Percentiles rank a stretch among this genome's conserved stretches.
These are phyloP conservation scores for Heterodera filipjevi DNA, from an alignment of 2,888 invertebrate species.

Conservation along the genomic window DNA sequence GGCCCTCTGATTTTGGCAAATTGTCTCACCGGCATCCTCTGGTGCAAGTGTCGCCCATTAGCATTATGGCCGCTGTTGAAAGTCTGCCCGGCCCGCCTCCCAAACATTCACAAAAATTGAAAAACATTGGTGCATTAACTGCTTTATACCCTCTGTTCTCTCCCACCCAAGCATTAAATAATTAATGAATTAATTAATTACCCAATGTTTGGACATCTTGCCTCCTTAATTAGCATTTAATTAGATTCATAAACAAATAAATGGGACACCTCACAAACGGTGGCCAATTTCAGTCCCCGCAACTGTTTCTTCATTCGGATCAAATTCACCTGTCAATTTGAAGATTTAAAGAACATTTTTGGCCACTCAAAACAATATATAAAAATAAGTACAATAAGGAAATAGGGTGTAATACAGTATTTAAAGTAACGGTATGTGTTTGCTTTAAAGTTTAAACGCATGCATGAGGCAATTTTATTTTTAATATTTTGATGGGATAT, in stretches of 20 bases:
- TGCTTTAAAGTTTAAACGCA: too few relatives aligned
- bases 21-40: constrained; percentile 76
- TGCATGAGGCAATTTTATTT: too few relatives aligned
- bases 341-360: not conserved
- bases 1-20: not conserved
- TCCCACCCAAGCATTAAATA: too few relatives aligned
- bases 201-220: constrained; percentile 68
- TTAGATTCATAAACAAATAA: constrained; percentile 34
- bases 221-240: constrained; percentile 25
- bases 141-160: not conserved
- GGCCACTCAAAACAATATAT: too few relatives aligned
- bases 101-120: constrained; percentile 77
- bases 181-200: constrained; percentile 65
- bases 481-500: too few relatives aligned
- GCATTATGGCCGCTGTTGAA: constrained; percentile 99
- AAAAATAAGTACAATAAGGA: too few relatives aligned
- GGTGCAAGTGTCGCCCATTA: constrained; percentile 97
- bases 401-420: too few relatives aligned
- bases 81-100: constrained; percentile 86
- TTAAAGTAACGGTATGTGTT: too few relatives aligned
- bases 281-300: constrained; percentile 58
- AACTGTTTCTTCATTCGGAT: constrained; percentile 57
- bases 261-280: constrained; percentile 56
- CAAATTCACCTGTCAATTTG: constrained; percentile 46
- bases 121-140: not conserved